These are phyloP conservation scores for Karalla daura DNA, from an alignment of 2,797 vertebrate species.

Conservation along the genomic window DNA sequence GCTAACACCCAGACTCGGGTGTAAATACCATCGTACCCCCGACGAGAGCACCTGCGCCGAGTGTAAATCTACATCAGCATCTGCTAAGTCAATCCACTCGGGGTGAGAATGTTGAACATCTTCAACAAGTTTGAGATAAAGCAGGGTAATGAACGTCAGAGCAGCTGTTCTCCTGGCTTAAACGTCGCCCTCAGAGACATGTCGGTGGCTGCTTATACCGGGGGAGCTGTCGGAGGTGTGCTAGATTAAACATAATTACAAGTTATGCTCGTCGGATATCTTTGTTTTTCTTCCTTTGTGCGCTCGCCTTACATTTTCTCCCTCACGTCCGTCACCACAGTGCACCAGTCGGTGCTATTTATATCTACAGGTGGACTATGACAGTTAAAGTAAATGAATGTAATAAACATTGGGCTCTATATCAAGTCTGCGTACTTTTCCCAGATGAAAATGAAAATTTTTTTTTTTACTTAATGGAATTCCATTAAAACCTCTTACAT, in stretches of 20 bases:
- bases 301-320: not conserved
- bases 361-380: too few relatives aligned
- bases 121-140: conserved; percentile 63
- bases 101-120: conserved; percentile 47
- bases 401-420: too few relatives aligned
- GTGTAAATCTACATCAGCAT: conserved; percentile 57
- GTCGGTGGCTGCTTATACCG: conserved; percentile 19
- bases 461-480: not conserved
- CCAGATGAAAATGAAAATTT: too few relatives aligned
- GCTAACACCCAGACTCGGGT: conserved; percentile 7
- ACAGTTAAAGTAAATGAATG: too few relatives aligned
- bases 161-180: conserved; percentile 60
- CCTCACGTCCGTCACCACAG: not conserved
- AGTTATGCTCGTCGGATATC: not conserved
- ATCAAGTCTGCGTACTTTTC: too few relatives aligned
- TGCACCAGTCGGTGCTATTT: too few relatives aligned
- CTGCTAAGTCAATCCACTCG: conserved; percentile 52
- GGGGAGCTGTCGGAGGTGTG: conserved; percentile 10
- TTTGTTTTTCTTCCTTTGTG: not conserved
- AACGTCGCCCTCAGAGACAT: conserved; percentile 38
- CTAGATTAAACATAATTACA: conserved; percentile 28
- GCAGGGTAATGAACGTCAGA: conserved; percentile 49
- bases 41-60: conserved; percentile 36
- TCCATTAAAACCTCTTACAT: not conserved
- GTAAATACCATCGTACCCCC: conserved; percentile 20